Conservation (phyloP, 2,888 invertebrate species). For the Geotrupes spiniger region DNA sequence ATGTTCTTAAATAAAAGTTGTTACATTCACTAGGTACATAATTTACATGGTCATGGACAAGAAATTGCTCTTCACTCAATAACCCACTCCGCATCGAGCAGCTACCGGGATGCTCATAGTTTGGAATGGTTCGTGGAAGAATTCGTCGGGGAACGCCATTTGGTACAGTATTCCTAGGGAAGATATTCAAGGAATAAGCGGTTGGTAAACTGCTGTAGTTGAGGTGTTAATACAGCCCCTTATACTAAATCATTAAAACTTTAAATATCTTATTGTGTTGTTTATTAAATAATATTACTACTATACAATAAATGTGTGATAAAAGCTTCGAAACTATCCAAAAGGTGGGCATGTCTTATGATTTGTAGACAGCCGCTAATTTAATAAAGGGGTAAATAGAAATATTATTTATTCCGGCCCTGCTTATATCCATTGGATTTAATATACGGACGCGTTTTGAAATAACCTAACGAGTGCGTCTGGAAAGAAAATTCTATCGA, state of each 20-base stretch:
- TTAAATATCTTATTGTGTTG: too few relatives aligned
- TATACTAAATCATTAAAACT: too few relatives aligned
- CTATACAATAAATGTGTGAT: conserved; percentile 48
- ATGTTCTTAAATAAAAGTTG: too few relatives aligned
- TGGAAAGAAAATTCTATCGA: too few relatives aligned
- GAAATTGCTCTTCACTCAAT: conserved; percentile 72
- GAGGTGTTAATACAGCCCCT: conserved; percentile 52
- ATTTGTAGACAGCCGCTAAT: too few relatives aligned
- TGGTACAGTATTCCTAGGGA: conserved; percentile 52
- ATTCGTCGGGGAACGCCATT: conserved; percentile 58
- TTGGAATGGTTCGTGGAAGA: conserved; percentile 55
- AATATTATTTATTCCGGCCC: too few relatives aligned
- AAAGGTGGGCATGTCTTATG: conserved; percentile 54
- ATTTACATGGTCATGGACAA: conserved; percentile 58
- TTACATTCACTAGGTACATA: conserved; percentile 52
- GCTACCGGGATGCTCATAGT: conserved; percentile 58
- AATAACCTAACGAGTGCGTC: too few relatives aligned
- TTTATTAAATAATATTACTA: too few relatives aligned
- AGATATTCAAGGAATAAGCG: conserved; percentile 51
- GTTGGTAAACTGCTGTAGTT: conserved; percentile 59
- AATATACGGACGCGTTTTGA: too few relatives aligned
- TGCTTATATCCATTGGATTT: too few relatives aligned
- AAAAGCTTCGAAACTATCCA: conserved; percentile 52
- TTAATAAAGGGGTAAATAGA: too few relatives aligned
- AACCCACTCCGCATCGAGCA: conserved; percentile 55